phyloP scores from a whole-genome alignment of 2,113 vertebrate genomes.

The Zosterops borbonicus region DNA sequence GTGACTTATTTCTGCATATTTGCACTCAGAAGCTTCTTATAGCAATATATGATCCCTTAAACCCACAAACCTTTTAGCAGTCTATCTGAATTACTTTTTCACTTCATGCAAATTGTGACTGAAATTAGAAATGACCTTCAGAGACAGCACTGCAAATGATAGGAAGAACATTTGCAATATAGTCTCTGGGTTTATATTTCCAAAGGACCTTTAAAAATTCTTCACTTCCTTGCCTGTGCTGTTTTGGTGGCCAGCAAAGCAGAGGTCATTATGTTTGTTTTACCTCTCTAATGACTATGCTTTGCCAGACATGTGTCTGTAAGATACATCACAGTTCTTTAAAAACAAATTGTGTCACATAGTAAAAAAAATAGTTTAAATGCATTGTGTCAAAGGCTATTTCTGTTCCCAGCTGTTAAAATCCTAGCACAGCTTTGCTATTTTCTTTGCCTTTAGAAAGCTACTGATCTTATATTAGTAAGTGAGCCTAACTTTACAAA shows the following conservation, averaged over 20 bases:
- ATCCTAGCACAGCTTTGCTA: not conserved
- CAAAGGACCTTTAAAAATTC: slow-evolving; percentile 14
- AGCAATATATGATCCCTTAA: not conserved
- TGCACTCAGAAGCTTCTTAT: not conserved
- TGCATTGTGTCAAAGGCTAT: slow-evolving; percentile 39
- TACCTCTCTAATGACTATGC: not conserved
- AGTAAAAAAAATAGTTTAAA: slow-evolving; percentile 16
- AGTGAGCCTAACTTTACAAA: not conserved
- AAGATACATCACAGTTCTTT: slow-evolving; percentile 27
- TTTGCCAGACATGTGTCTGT: slow-evolving; percentile 25
- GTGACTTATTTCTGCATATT: not conserved
- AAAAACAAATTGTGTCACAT: slow-evolving; percentile 55
- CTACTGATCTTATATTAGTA: not conserved
- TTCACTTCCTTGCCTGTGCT: not conserved
- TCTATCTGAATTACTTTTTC: not conserved
- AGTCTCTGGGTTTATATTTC: not conserved
- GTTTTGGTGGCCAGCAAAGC: not conserved
- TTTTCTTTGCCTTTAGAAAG: slow-evolving; percentile 30
- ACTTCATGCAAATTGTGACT: slow-evolving; percentile 1
- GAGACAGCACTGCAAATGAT: not conserved
- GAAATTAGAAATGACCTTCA: slow-evolving; percentile 48
- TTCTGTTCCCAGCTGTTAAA: slow-evolving; percentile 35
- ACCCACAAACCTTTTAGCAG: not conserved
- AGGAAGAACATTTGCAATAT: not conserved
- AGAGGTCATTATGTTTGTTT: slow-evolving; percentile 45